These are phyloP conservation scores for Bembecia ichneumoniformis DNA, from an alignment of 2,888 invertebrate species.

Conservation along the genomic window DNA sequence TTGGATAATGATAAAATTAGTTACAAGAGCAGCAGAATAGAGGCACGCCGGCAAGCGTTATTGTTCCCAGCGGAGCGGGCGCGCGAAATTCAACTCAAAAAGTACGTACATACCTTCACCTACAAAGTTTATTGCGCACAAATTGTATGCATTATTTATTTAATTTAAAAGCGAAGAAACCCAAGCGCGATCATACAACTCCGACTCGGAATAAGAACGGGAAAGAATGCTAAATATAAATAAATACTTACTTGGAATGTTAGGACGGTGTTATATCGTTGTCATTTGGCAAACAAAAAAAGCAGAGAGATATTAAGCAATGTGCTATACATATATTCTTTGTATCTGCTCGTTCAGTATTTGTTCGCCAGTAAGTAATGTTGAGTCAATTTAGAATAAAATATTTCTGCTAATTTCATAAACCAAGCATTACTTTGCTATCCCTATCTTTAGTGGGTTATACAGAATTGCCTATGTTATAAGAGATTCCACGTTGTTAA, in stretches of 20 bases:
- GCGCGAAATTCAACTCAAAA: conserved; percentile 53
- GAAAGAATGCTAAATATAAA: conserved; percentile 33
- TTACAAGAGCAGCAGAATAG: conserved; percentile 5
- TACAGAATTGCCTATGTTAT: no score
- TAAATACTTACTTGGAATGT: conserved; percentile 5
- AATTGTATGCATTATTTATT: conserved; percentile 71
- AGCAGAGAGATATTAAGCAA: no score
- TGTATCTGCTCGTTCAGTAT: no score
- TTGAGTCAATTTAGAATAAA: no score
- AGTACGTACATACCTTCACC: conserved; percentile 39
- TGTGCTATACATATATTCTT: no score
- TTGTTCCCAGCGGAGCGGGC: conserved; percentile 55
- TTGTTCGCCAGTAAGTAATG: no score
- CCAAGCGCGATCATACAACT: conserved; percentile 48
- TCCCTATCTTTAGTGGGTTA: no score
- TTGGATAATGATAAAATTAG: no score
- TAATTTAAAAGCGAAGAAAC: conserved; percentile 71
- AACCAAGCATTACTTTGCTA: no score
- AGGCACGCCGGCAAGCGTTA: conserved; percentile 42
- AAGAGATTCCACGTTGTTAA: no score
- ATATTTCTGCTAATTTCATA: no score
- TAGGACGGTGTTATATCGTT: not conserved
- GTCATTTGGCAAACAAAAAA: not conserved
- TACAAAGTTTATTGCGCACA: conserved; percentile 65
- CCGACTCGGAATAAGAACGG: conserved; percentile 36